Percentiles rank a stretch among this genome's conserved stretches.
Evolutionary conservation across 2,888 invertebrate species (phyloP).

Genomic region (Sepiola atlantica): DNA sequence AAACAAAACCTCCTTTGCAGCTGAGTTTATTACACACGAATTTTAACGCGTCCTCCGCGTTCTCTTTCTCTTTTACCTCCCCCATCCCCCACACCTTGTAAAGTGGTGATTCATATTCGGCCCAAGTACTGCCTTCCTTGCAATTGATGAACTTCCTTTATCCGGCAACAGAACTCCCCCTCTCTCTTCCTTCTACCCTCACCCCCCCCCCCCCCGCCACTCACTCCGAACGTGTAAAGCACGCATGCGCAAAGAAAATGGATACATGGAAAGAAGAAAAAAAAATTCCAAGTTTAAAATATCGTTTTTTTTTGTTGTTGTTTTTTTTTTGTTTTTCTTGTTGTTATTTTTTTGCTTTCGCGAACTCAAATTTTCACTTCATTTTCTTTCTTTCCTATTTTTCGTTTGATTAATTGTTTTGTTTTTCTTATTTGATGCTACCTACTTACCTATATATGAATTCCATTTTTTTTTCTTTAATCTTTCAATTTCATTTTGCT

Average conservation of each 20-base stretch:
- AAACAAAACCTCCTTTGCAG: background rate
- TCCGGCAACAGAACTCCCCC: background rate
- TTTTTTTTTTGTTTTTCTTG: too few relatives aligned
- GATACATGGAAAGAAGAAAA: background rate
- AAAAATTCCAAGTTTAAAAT: background rate
- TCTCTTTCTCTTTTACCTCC: background rate
- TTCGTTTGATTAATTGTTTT: too few relatives aligned
- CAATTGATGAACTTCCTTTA: background rate
- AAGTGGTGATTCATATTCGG: background rate
- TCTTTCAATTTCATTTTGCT: background rate
- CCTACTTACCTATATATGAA: too few relatives aligned
- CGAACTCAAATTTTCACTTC: too few relatives aligned
- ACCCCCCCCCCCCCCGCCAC: background rate
- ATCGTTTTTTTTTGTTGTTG: background rate
- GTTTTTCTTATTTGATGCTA: too few relatives aligned
- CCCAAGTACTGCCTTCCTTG: constrained; percentile 2
- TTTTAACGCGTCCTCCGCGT: background rate
- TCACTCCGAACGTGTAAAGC: background rate
- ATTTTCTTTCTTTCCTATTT: too few relatives aligned
- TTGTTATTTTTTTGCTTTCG: too few relatives aligned
- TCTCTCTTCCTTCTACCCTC: background rate
- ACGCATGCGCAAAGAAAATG: background rate
- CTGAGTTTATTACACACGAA: background rate
- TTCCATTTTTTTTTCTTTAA: background rate
- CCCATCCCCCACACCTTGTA: background rate